These are phyloP conservation scores for Anolis sagrei DNA, from an alignment of 2,113 vertebrate species.

Conservation along the genomic window DNA sequence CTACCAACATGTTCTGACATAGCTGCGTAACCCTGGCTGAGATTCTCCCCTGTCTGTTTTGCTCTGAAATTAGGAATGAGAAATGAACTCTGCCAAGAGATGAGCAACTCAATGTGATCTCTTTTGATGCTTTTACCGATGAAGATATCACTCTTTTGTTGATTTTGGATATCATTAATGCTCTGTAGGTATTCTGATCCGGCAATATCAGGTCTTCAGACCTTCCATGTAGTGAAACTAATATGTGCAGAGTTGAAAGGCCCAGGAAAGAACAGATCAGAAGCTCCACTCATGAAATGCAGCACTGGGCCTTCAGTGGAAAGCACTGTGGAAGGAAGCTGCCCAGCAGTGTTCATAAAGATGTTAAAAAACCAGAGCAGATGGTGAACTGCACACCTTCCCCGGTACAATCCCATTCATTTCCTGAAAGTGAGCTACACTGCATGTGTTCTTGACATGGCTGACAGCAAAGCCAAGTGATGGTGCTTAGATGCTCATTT, in stretches of 20 bases:
- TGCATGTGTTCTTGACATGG: neutral
- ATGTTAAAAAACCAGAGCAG: neutral
- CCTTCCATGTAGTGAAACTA: neutral
- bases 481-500: conserved; percentile 41
- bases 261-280: neutral
- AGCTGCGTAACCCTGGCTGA: neutral
- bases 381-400: neutral
- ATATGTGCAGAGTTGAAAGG: neutral
- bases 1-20: no score
- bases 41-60: neutral
- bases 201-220: neutral
- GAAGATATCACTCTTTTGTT: no score
- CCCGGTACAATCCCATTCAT: neutral
- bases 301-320: neutral
- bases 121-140: no score
- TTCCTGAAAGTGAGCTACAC: neutral
- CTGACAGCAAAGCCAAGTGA: neutral
- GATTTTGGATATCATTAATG: no score
- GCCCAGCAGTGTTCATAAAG: neutral
- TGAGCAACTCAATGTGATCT: neutral
- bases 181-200: no score
- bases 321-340: conserved; percentile 1
- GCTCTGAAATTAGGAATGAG: neutral
- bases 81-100: neutral
- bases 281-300: neutral